These are phyloP conservation scores for Rhabdomys pumilio DNA, from an alignment of 2,797 vertebrate genomes.

Conservation along the genomic window DNA sequence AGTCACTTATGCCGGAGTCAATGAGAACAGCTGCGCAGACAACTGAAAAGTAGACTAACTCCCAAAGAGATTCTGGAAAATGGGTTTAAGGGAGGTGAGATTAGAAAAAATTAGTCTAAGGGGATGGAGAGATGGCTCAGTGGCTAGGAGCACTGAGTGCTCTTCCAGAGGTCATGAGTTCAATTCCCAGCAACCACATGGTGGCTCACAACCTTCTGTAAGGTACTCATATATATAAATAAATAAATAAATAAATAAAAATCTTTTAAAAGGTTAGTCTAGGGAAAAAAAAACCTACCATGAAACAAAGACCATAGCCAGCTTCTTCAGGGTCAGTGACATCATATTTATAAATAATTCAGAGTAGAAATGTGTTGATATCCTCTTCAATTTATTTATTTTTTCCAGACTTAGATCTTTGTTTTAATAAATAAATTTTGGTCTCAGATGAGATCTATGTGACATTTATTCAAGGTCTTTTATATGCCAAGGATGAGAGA, in stretches of 20 bases:
- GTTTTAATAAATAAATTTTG: constrained; percentile 33
- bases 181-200: not conserved
- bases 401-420: not conserved
- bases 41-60: constrained; percentile 33
- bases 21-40: constrained; percentile 43
- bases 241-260: not conserved
- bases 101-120: not conserved
- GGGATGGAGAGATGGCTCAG: not conserved
- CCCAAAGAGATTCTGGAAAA: constrained; percentile 56
- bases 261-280: not conserved
- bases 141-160: not conserved
- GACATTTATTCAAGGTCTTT: constrained; percentile 3
- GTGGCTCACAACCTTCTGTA: not conserved
- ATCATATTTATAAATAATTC: constrained; percentile 24
- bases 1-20: constrained; percentile 25
- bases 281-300: not conserved
- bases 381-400: not conserved
- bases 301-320: not conserved
- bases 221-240: not conserved
- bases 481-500: not conserved
- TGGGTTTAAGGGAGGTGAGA: not conserved
- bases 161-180: not conserved
- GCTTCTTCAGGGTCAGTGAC: not conserved
- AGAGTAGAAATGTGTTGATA: not conserved
- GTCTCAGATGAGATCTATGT: constrained; percentile 23